A percentile compares a stretch with the other conserved stretches of the same genome.
phyloP scores from a whole-genome alignment of 2,888 invertebrate species.

The Polydesmus complanatus region DNA sequence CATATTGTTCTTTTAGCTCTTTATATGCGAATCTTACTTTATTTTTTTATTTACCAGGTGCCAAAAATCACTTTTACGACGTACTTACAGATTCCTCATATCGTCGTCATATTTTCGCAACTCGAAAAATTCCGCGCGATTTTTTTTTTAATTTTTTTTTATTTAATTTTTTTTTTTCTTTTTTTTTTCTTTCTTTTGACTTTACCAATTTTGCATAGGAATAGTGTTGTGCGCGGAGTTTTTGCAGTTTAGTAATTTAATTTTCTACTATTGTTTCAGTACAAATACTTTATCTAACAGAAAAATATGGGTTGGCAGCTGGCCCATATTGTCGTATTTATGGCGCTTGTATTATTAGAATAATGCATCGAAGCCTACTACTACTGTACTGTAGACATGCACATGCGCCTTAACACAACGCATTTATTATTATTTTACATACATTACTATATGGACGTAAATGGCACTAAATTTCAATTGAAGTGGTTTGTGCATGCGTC shows the following conservation, averaged over 20 bases:
- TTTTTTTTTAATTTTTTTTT: slow-evolving; percentile 3
- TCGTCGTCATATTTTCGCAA: slow-evolving; percentile 8
- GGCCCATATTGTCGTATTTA: slow-evolving; percentile 12
- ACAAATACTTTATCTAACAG: slow-evolving; percentile 2
- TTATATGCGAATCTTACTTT: too few relatives aligned
- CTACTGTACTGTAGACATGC: background rate
- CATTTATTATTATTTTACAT: background rate
- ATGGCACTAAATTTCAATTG: background rate
- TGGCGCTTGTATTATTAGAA: background rate
- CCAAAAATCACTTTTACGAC: slow-evolving; percentile 11
- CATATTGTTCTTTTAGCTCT: too few relatives aligned
- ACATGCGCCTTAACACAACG: background rate
- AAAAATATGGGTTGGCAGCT: slow-evolving; percentile 9
- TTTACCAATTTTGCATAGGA: too few relatives aligned
- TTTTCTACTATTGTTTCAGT: slow-evolving; percentile 9
- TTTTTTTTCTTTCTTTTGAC: background rate
- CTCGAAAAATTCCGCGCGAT: background rate
- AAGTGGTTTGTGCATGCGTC: background rate
- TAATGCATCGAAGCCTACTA: background rate
- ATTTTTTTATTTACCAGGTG: background rate
- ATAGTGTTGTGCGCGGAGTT: slow-evolving; percentile 1
- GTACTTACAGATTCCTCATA: slow-evolving; percentile 13
- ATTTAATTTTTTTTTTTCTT: background rate
- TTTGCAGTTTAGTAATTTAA: slow-evolving; percentile 7
- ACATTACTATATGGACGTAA: background rate